A percentile compares a stretch with the other conserved stretches of the same genome.
Evolutionary conservation across 2,888 invertebrate species (phyloP).

Genomic region (Strigamia crassipes): DNA sequence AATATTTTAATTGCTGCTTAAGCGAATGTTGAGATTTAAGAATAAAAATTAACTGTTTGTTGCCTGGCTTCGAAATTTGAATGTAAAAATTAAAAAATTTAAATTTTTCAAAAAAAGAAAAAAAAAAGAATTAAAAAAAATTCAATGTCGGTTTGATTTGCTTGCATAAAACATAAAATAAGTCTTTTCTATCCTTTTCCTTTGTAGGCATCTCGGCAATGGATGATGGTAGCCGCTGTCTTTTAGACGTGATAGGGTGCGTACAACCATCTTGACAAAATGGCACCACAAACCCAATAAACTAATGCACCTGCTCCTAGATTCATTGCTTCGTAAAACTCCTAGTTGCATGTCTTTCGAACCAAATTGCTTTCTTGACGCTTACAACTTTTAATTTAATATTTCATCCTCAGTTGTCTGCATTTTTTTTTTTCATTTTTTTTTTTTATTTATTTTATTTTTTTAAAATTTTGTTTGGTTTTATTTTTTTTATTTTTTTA

Average conservation of each 20-base stretch:
- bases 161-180: slow-evolving; percentile 14
- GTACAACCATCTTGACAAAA: slow-evolving; percentile 47
- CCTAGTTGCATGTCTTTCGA: background rate
- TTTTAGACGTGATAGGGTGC: slow-evolving; percentile 57
- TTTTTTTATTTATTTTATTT: background rate
- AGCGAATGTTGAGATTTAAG: background rate
- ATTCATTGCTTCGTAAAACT: slow-evolving; percentile 11
- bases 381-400: background rate
- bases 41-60: background rate
- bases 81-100: background rate
- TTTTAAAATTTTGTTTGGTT: too few relatives aligned
- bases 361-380: slow-evolving; percentile 1
- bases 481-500: background rate
- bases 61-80: slow-evolving; percentile 5
- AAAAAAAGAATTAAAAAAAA: background rate
- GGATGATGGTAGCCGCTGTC: slow-evolving; percentile 58
- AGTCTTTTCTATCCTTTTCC: slow-evolving; percentile 38
- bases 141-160: background rate
- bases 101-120: background rate
- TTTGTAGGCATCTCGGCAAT: slow-evolving; percentile 52
- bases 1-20: background rate
- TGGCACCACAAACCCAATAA: slow-evolving; percentile 19
- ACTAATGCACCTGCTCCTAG: slow-evolving; percentile 39
- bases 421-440: background rate
- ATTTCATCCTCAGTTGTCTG: background rate